Evolutionary conservation across 2,888 invertebrate genomes (phyloP).

Genomic region (Reticulitermes lucifugus): DNA sequence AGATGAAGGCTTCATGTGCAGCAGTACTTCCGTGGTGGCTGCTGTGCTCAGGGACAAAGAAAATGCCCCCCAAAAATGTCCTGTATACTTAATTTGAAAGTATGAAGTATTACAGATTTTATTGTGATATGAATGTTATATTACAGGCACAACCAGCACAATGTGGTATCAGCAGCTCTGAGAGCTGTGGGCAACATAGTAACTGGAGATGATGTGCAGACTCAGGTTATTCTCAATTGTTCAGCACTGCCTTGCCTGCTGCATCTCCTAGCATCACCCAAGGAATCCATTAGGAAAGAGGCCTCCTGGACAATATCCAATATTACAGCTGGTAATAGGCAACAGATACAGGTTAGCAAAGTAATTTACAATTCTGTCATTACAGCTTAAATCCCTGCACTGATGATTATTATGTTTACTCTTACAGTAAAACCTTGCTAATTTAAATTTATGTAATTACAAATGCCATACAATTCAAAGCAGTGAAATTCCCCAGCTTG

Average conservation of each 20-base stretch:
- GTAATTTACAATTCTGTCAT: too few relatives aligned
- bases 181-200: constrained; percentile 98
- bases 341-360: constrained; percentile 86
- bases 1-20: too few relatives aligned
- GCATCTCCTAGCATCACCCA: constrained; percentile 79
- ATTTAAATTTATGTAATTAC: too few relatives aligned
- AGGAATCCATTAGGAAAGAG: constrained; percentile 92
- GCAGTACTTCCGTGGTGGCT: too few relatives aligned
- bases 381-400: too few relatives aligned
- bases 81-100: neutral
- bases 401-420: too few relatives aligned
- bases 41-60: too few relatives aligned
- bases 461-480: too few relatives aligned
- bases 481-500: too few relatives aligned
- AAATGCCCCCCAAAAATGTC: too few relatives aligned
- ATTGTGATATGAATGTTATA: neutral
- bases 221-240: constrained; percentile 94
- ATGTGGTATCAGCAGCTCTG: constrained; percentile 91
- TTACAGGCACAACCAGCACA: constrained; percentile 81
- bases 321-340: constrained; percentile 94
- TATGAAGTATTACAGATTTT: neutral
- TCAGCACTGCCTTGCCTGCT: constrained; percentile 87
- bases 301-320: constrained; percentile 98
- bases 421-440: too few relatives aligned
- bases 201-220: constrained; percentile 96